These are phyloP conservation scores for Brachyistius frenatus DNA, from an alignment of 2,113 vertebrate species.

Conservation along the genomic window DNA sequence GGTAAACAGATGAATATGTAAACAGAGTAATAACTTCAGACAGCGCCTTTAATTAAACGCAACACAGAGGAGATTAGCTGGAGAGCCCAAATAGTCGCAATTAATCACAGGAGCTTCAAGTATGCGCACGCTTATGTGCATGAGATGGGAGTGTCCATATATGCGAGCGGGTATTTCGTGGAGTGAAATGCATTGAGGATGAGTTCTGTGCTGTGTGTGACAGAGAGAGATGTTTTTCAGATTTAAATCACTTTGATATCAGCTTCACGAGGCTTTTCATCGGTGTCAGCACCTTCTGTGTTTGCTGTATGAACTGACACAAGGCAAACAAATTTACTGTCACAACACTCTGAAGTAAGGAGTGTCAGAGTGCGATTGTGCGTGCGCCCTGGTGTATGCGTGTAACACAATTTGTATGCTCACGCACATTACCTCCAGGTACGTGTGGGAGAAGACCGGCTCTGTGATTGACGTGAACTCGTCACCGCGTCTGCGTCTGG, in stretches of 20 bases:
- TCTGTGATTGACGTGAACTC: constrained; percentile 83
- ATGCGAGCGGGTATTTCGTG: constrained; percentile 27
- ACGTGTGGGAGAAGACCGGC: constrained; percentile 95
- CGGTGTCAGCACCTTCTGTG: constrained; percentile 51
- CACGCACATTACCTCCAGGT: constrained; percentile 76
- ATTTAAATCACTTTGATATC: constrained; percentile 57
- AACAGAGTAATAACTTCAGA: constrained; percentile 86
- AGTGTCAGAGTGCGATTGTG: constrained; percentile 22
- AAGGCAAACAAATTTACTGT: constrained; percentile 54
- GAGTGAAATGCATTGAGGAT: constrained; percentile 21
- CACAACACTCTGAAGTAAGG: constrained; percentile 20
- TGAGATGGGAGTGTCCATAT: constrained; percentile 31
- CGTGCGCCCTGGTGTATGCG: constrained; percentile 11
- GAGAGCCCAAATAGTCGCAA: constrained; percentile 77
- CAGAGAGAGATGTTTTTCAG: constrained; percentile 51
- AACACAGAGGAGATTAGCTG: constrained; percentile 83
- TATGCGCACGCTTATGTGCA: constrained; percentile 45
- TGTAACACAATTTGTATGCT: not conserved
- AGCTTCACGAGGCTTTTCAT: constrained; percentile 52
- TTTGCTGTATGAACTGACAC: constrained; percentile 42
- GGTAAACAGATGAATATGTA: constrained; percentile 86
- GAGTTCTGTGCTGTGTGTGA: constrained; percentile 12
- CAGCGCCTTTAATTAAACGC: constrained; percentile 86
- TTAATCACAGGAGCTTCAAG: constrained; percentile 74
- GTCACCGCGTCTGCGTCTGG: constrained; percentile 88